phyloP scores from a whole-genome alignment of 37 sponge, comb jelly and placozoan species.

The Aplysina aerophoba region DNA sequence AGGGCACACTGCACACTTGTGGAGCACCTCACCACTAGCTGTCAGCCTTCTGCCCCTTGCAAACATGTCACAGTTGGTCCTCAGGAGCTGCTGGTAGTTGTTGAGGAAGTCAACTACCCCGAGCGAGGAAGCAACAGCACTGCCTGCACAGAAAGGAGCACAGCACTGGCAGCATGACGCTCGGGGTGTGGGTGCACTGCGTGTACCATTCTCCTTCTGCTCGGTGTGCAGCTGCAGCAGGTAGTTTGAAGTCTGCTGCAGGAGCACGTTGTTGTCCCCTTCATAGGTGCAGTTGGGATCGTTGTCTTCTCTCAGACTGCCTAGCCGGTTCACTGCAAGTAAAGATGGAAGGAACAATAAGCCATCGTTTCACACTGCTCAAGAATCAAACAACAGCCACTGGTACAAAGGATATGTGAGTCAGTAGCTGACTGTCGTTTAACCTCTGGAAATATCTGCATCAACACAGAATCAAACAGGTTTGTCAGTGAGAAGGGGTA shows the following conservation, averaged over 20 bases:
- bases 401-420: neutral
- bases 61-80: neutral
- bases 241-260: conserved; percentile 92
- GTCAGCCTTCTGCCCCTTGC: no score
- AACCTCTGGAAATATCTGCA: no score
- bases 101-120: conserved; percentile 62
- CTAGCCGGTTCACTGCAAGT: conserved; percentile 70
- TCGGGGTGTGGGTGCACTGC: neutral
- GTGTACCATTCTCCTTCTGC: conserved; percentile 20
- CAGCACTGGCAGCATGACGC: no score
- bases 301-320: conserved; percentile 75
- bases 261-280: conserved; percentile 92
- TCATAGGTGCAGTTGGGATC: conserved; percentile 92
- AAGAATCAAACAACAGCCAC: no score
- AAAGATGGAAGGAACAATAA: neutral
- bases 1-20: no score
- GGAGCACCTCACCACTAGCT: no score
- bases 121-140: conserved; percentile 48
- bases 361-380: neutral
- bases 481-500: no score
- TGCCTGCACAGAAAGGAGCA: conserved; percentile 22
- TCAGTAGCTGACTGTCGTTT: neutral
- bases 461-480: no score
- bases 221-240: conserved; percentile 58
- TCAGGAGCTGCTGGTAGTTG: conserved; percentile 39